Percentiles rank a stretch among this genome's conserved stretches.
These are phyloP conservation scores for Chascanopsetta lugubris DNA, from an alignment of 2,113 vertebrate species.

Conservation along the genomic window DNA sequence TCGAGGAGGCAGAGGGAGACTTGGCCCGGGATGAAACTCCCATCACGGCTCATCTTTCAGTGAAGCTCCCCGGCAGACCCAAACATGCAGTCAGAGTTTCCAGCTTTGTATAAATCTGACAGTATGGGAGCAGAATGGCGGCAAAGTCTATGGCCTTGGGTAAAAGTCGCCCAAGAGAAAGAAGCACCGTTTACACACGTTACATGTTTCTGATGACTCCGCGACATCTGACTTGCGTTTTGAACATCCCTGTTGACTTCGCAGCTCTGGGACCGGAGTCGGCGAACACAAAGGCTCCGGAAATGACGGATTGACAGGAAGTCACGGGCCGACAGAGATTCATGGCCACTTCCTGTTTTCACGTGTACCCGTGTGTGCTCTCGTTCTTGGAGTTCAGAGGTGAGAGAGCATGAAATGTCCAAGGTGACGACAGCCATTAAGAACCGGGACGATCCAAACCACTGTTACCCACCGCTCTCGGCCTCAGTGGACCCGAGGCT, in stretches of 20 bases:
- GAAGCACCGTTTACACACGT: neutral
- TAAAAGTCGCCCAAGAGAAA: neutral
- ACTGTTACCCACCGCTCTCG: neutral
- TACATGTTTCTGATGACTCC: neutral
- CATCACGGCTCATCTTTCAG: constrained; percentile 47
- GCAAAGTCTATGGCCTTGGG: constrained; percentile 18
- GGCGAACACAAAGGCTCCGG: constrained; percentile 18
- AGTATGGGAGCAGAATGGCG: constrained; percentile 11
- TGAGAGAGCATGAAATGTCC: constrained; percentile 5
- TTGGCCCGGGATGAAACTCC: constrained; percentile 53
- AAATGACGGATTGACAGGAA: constrained; percentile 66
- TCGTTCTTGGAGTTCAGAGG: constrained; percentile 44
- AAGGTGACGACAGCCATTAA: constrained; percentile 15
- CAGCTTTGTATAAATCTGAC: constrained; percentile 19
- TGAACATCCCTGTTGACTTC: constrained; percentile 32
- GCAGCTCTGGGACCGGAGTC: constrained; percentile 1
- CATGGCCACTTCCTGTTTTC: constrained; percentile 57
- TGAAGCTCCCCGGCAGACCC: constrained; percentile 24
- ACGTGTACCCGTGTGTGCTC: constrained; percentile 3
- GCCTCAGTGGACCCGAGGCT: neutral
- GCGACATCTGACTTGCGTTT: constrained; percentile 46
- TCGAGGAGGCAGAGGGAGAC: constrained; percentile 19
- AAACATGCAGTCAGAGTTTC: constrained; percentile 25
- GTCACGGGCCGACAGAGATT: constrained; percentile 57
- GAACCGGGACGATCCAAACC: neutral